Evolutionary conservation across 2,113 vertebrate species (phyloP), one percentile per base, ranked within the genome.

Genomic region (Steatornis caripensis): DNA sequence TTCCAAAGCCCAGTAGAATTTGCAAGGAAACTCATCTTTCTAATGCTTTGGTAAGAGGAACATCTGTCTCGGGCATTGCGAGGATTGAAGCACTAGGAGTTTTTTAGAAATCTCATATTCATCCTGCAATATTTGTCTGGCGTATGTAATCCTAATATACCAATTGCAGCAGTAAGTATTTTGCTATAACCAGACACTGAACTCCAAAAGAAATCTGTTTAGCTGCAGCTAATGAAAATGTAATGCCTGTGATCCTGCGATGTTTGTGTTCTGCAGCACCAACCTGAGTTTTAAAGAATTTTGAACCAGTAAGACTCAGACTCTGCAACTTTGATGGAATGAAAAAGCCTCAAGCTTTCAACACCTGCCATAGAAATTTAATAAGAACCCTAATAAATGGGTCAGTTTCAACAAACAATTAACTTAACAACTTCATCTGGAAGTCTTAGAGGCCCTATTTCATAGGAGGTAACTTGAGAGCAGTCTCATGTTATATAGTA

Each of bases 331-430:
- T 89, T 17, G 80, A 84, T 87, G 84, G 90, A 95, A 96, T 81
- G 79, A 90, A 96, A 97, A 96, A 91, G n/a, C 87, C 75, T 95
- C 68, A 77, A 89, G 91, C 75, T 96, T 96, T 96, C 95, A 96
- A 89, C 89, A 93, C 95, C 89, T 97, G 92, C 89, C 92, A 74
- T 69, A 87, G 92, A 89, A 95, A 90, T 94, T 97, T 96, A 96
- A 97, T 96, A 97, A 95, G 78, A 46, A 85, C 75, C 75, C 87
- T 92, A 92, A 95, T 96, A 96, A 97, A 87, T 91, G 91, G 74
- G 95, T 94, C 81, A 68, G 87, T 97, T 97, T 97, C 95, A 96
- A 89, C 93, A 96, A 97, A 97, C 92, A 96, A 89, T 96, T 97
- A 89, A n/a, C 53, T 81, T 90, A 87, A 89, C 62, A 10, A 21